Percentiles rank a stretch among this genome's conserved stretches.
Evolutionary conservation across 2,797 vertebrate genomes (phyloP).

Genomic region (Bradypodion pumilum): DNA sequence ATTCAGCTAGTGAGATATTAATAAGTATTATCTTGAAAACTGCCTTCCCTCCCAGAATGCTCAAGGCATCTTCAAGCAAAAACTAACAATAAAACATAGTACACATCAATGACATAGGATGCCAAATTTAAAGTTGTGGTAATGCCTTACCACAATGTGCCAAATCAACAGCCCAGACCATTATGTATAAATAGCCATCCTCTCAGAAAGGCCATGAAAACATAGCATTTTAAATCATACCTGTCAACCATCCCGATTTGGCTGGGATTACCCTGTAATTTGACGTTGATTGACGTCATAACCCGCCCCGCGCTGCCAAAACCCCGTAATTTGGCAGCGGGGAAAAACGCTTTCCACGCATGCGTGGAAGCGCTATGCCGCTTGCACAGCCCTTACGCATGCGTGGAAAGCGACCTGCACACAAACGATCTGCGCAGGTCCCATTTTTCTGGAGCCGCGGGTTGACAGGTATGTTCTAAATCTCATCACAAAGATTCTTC

Average conservation of each 20-base stretch:
- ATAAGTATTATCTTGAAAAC: background rate
- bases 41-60: background rate
- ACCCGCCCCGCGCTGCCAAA: too few relatives aligned
- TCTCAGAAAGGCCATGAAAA: background rate
- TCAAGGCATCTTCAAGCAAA: background rate
- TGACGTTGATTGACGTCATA: too few relatives aligned
- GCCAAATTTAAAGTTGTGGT: background rate
- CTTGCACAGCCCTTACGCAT: too few relatives aligned
- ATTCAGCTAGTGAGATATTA: conserved; percentile 50
- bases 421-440: too few relatives aligned
- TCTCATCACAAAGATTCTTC: background rate
- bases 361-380: too few relatives aligned
- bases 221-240: background rate
- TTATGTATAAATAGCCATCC: background rate
- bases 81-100: background rate
- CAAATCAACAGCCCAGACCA: background rate
- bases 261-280: too few relatives aligned
- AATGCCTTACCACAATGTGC: background rate
- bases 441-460: too few relatives aligned
- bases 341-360: too few relatives aligned
- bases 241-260: too few relatives aligned
- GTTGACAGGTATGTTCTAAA: too few relatives aligned
- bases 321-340: too few relatives aligned
- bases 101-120: background rate
- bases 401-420: too few relatives aligned